Base-by-base conservation (phyloP, 2,888 invertebrate genomes). In the Epinotia brunnichana region DNA sequence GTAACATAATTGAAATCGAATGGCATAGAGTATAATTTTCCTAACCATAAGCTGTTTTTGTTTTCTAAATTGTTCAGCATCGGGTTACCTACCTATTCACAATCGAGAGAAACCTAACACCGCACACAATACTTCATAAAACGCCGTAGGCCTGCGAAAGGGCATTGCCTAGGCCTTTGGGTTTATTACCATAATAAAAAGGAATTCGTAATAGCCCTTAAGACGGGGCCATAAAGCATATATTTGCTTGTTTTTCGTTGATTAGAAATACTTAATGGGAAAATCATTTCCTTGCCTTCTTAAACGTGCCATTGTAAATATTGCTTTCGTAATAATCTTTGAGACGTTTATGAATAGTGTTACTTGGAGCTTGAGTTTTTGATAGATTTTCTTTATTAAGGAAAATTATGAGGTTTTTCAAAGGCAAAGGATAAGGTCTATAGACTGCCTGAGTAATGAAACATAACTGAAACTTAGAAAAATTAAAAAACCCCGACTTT, bases 51-150 rank as follows among this genome's bases (percentile, higher is more conserved):
- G n/a, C 44, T n/a, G n/a, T 48, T 48, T 62, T 62, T 62, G 44
- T 29, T n/a, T 24, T 29, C 57, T 15, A 17, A 48, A 48, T 48
- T 13, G 48, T 48, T 48, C n/a, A 10, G 44, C 11, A 13, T 62
- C 21, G 5, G 24, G 48, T 62, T 48, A 4, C 62, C 24, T 11
- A 35, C 10, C 19, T 15, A 62, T n/a, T 51, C 21, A 11, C 62
- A 24, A 62, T 62, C 56, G 41, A 41, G 41, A 39, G 64, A 39
- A 66, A 66, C 41, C 13, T n/a, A 41, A 66, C 39, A 64, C 64
- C 54, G 19, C 41, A 24, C 41, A 66, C 41, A 56, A 66, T 66
- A 56, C 24, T 66, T 66, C 66, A 56, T 66, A 66, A 66, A 66
- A 29, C 39, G 39, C 10, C 10, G 11, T 15, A 64, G 21, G 5